Conservation (phyloP, 1,140 invertebrate species). For the Homalodisca vitripennis region DNA sequence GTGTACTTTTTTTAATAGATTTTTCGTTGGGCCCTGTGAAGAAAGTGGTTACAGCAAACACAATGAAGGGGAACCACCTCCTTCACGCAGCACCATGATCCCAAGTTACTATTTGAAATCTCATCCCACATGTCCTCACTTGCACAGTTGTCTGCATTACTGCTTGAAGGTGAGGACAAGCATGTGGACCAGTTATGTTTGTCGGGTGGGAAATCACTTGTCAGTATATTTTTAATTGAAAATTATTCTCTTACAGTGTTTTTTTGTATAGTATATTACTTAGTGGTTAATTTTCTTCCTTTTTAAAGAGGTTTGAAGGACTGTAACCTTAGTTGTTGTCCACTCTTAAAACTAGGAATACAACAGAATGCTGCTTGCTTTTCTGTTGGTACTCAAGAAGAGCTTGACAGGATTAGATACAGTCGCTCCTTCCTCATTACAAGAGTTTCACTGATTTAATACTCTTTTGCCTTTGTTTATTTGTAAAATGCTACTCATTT, state of each 20-base stretch:
- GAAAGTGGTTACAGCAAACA: slow-evolving; percentile 38
- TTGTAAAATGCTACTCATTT: too few relatives aligned
- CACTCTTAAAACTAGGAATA: too few relatives aligned
- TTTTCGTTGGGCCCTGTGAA: slow-evolving; percentile 63
- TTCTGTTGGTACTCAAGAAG: too few relatives aligned
- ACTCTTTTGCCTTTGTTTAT: too few relatives aligned
- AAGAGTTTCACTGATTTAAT: too few relatives aligned
- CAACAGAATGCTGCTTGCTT: too few relatives aligned
- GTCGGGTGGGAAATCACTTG: too few relatives aligned
- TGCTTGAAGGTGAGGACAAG: slow-evolving; percentile 49
- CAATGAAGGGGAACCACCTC: background rate
- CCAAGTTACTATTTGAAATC: background rate
- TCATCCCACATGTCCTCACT: slow-evolving; percentile 56
- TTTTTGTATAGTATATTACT: background rate
- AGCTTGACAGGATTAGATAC: too few relatives aligned
- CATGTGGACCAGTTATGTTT: background rate
- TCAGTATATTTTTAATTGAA: background rate
- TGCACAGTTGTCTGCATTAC: slow-evolving; percentile 60
- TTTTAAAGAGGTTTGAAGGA: background rate
- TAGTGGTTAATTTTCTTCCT: background rate
- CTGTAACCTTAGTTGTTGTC: background rate
- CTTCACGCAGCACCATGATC: slow-evolving; percentile 11
- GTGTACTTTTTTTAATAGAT: slow-evolving; percentile 47
- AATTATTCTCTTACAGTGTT: background rate
- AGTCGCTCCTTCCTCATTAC: too few relatives aligned